Evolutionary conservation across 2,888 invertebrate species (phyloP).

Genomic region (Sclerodermus sp.): DNA sequence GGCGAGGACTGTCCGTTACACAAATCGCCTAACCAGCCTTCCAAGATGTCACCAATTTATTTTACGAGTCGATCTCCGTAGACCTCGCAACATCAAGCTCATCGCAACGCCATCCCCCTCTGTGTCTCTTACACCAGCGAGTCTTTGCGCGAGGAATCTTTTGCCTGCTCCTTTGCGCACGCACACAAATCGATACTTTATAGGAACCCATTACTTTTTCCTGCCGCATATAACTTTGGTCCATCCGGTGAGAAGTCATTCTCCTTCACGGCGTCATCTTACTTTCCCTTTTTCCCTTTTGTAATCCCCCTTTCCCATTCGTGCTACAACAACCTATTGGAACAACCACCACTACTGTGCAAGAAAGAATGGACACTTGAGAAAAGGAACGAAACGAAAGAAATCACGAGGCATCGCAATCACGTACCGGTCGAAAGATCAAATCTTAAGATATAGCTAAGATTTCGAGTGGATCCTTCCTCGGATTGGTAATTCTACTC

Average conservation of each 20-base stretch:
- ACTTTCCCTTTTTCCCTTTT: neutral
- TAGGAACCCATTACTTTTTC: constrained; percentile 41
- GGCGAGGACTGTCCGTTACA: constrained; percentile 44
- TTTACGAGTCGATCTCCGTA: constrained; percentile 39
- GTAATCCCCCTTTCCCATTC: constrained; percentile 7
- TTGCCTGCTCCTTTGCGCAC: too few relatives aligned
- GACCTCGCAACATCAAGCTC: neutral
- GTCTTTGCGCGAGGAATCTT: too few relatives aligned
- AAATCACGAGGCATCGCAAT: constrained; percentile 34
- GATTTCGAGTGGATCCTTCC: constrained; percentile 26
- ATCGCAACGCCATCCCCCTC: too few relatives aligned
- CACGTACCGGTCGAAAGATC: constrained; percentile 29
- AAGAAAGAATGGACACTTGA: neutral
- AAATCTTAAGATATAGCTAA: constrained; percentile 27
- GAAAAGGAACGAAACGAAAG: constrained; percentile 15
- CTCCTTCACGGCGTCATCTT: constrained; percentile 9
- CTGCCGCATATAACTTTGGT: constrained; percentile 23
- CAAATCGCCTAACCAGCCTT: constrained; percentile 48
- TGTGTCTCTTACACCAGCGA: too few relatives aligned
- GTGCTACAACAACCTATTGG: constrained; percentile 14
- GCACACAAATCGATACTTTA: constrained; percentile 44
- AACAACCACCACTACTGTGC: neutral
- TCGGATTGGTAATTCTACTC: constrained; percentile 23
- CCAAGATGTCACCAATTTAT: constrained; percentile 54
- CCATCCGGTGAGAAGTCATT: neutral